Percentiles rank a stretch among this genome's conserved stretches.
These are phyloP conservation scores for Trematomus loennbergii DNA, from an alignment of 2,113 vertebrate genomes.

Conservation along the genomic window DNA sequence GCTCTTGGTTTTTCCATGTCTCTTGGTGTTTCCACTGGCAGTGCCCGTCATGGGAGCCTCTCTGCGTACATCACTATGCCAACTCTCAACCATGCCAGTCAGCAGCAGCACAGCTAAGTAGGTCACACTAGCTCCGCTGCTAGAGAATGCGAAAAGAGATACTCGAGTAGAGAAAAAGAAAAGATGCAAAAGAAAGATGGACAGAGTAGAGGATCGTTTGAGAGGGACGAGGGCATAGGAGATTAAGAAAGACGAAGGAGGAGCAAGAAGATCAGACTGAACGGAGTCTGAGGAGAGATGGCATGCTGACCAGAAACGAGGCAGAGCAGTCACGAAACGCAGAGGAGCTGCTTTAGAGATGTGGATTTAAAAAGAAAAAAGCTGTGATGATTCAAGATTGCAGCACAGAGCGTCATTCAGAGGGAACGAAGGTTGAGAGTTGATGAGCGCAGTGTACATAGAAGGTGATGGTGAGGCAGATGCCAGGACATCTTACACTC, in stretches of 20 bases:
- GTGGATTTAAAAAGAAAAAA: conserved; percentile 15
- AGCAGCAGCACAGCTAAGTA: conserved; percentile 74
- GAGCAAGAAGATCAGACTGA: conserved; percentile 37
- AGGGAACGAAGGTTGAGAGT: conserved; percentile 18
- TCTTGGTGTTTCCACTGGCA: conserved; percentile 48
- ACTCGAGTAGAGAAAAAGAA: conserved; percentile 26
- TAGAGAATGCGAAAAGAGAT: conserved; percentile 40
- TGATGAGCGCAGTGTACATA: conserved; percentile 18
- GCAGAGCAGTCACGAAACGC: conserved; percentile 33
- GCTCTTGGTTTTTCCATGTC: background rate
- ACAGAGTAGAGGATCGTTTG: conserved; percentile 23
- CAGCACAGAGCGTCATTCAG: conserved; percentile 8
- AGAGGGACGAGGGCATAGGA: conserved; percentile 17
- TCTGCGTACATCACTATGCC: conserved; percentile 63
- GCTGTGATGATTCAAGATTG: conserved; percentile 27
- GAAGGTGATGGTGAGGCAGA: conserved; percentile 31
- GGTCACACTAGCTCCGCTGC: conserved; percentile 69
- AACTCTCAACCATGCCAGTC: conserved; percentile 71
- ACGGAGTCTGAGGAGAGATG: conserved; percentile 28
- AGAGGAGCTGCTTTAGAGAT: conserved; percentile 39
- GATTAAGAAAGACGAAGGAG: conserved; percentile 37
- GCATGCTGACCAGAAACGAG: conserved; percentile 31
- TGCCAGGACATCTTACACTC: conserved; percentile 32
- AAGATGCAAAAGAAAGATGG: conserved; percentile 27
- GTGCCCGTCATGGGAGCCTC: conserved; percentile 48